These are phyloP conservation scores for Adrianichthys oophorus DNA, from an alignment of 2,797 vertebrate species.

Conservation along the genomic window DNA sequence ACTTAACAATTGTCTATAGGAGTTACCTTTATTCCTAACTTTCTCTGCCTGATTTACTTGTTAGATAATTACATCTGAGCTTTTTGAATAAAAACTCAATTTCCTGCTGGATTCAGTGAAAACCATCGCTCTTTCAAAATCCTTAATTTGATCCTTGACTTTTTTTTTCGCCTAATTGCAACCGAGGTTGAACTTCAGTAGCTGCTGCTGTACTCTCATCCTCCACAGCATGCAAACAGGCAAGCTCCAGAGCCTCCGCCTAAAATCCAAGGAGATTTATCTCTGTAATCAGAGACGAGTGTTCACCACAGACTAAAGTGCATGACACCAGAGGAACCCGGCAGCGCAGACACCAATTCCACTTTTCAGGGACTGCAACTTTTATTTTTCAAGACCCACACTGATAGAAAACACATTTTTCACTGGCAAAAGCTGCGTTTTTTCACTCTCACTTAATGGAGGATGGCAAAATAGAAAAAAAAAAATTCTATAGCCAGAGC, in stretches of 20 bases:
- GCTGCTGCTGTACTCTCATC: no score
- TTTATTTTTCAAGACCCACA: conserved; percentile 18
- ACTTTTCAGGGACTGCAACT: conserved; percentile 7
- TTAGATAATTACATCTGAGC: conserved; percentile 7
- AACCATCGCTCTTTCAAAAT: no score
- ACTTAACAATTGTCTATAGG: neutral
- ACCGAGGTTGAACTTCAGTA: no score
- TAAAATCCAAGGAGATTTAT: conserved; percentile 13
- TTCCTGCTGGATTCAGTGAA: no score
- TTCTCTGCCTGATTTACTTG: conserved; percentile 17
- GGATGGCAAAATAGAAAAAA: conserved; percentile 8
- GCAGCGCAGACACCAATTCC: neutral
- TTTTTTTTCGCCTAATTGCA: no score
- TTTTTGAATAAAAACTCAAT: neutral
- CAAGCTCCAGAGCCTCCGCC: neutral
- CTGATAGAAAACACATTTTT: conserved; percentile 10
- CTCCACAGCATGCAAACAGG: neutral
- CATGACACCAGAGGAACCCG: conserved; percentile 1
- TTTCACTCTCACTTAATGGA: conserved; percentile 19
- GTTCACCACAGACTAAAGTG: conserved; percentile 4
- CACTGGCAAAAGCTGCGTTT: conserved; percentile 5
- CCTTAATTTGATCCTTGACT: no score
- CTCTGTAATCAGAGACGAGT: conserved; percentile 10
- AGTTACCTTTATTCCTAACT: conserved; percentile 15
- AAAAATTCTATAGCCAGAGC: conserved; percentile 17